Evolutionary conservation across 2,113 vertebrate genomes (phyloP).

Genomic region (Puntigrus tetrazona): DNA sequence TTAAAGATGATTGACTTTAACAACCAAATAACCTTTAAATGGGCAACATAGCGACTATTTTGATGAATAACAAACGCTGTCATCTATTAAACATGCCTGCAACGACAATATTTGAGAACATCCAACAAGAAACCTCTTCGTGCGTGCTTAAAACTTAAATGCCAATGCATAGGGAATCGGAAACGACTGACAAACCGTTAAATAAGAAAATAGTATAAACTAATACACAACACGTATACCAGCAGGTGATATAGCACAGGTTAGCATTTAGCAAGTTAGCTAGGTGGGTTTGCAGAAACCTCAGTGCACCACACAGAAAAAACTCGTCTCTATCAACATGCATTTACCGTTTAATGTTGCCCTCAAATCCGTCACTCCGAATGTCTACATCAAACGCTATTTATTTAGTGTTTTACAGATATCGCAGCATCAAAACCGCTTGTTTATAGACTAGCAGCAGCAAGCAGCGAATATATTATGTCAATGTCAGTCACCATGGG

Average conservation of each 20-base stretch:
- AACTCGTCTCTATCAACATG: not conserved
- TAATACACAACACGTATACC: not conserved
- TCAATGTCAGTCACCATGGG: conserved; percentile 56
- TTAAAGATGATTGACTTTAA: not conserved
- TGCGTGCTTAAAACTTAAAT: not conserved
- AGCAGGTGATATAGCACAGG: conserved; percentile 9
- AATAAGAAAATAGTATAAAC: not conserved
- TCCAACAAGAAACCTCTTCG: not conserved
- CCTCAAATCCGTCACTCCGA: not conserved
- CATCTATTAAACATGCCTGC: not conserved
- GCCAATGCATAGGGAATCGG: not conserved
- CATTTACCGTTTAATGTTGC: conserved; percentile 5
- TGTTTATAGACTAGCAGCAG: not conserved
- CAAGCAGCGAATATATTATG: conserved; percentile 23
- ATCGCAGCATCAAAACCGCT: not conserved
- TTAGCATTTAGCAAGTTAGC: conserved; percentile 33
- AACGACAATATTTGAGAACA: not conserved
- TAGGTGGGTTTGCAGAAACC: not conserved
- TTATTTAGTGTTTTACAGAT: not conserved
- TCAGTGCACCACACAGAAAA: not conserved
- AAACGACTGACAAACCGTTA: not conserved
- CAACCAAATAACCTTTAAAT: not conserved
- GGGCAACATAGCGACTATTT: not conserved
- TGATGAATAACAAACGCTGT: not conserved
- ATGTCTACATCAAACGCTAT: not conserved